Evolutionary conservation across 92 coral and sea anemone species (phyloP).

Genomic region (Epizoanthus ramosus): DNA sequence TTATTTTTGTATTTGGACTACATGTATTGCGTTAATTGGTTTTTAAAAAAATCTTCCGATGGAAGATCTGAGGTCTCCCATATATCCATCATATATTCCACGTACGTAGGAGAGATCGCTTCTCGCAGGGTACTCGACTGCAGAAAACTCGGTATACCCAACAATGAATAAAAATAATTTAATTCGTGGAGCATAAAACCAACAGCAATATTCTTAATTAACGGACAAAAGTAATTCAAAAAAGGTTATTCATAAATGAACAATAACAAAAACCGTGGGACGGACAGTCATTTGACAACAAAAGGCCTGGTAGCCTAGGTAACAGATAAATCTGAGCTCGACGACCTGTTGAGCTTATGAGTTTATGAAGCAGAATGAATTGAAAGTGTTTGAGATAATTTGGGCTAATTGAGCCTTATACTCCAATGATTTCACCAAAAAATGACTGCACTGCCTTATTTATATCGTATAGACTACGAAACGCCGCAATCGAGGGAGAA

Average conservation of each 20-base stretch:
- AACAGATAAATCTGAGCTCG: background rate
- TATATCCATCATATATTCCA: no score
- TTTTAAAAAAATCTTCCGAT: no score
- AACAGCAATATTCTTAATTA: background rate
- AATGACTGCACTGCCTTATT: constrained; percentile 31
- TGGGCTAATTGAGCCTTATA: constrained; percentile 1
- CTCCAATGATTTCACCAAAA: constrained; percentile 33
- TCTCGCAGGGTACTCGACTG: no score
- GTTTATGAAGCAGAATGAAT: background rate
- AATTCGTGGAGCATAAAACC: no score
- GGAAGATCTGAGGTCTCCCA: no score
- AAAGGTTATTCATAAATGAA: background rate
- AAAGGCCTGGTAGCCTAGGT: constrained; percentile 30
- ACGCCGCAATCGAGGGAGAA: constrained; percentile 39
- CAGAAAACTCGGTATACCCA: no score
- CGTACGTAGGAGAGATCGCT: no score
- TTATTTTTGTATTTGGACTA: no score
- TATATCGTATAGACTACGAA: constrained; percentile 35
- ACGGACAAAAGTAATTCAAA: background rate
- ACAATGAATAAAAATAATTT: no score
- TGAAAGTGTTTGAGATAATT: background rate
- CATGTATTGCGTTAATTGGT: no score
- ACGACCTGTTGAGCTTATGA: constrained; percentile 18
- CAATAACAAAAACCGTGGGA: background rate
- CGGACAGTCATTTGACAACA: constrained; percentile 4